Evolutionary conservation across 2,797 vertebrate genomes (phyloP).

Genomic region (Capromys pilorides): DNA sequence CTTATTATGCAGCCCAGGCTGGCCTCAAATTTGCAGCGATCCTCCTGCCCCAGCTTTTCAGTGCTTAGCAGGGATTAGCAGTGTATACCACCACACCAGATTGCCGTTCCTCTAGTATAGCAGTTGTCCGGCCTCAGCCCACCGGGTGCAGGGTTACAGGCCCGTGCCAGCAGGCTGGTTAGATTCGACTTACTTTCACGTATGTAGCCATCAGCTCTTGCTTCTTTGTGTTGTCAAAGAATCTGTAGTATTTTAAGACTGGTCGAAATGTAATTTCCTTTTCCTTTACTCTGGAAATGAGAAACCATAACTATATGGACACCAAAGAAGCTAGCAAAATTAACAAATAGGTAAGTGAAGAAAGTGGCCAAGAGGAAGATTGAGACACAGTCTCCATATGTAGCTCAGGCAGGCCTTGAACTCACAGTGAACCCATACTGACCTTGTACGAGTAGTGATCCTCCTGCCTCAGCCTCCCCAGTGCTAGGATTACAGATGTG

Average conservation of each 20-base stretch:
- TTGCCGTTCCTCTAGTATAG: background rate
- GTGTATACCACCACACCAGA: background rate
- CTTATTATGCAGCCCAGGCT: background rate
- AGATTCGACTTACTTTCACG: background rate
- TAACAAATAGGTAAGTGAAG: background rate
- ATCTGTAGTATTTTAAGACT: background rate
- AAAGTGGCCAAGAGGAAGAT: background rate
- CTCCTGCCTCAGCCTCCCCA: background rate
- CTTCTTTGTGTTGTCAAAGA: background rate
- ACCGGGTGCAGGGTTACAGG: background rate
- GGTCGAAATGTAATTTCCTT: conserved; percentile 30
- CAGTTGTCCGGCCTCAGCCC: background rate
- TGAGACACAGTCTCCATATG: background rate
- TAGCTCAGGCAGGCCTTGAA: background rate
- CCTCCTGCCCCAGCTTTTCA: background rate
- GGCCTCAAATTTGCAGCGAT: background rate
- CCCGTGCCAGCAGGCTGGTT: background rate
- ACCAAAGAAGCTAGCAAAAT: conserved; percentile 25
- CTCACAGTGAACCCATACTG: background rate
- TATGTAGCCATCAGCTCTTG: background rate
- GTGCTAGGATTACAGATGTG: background rate
- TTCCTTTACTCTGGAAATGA: background rate
- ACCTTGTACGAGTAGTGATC: background rate
- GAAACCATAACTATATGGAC: background rate
- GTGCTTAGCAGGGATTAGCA: background rate